Percentiles rank a stretch among this genome's conserved stretches.
Conservation (phyloP, 1,140 invertebrate species). For the Piezodorus guildinii region DNA sequence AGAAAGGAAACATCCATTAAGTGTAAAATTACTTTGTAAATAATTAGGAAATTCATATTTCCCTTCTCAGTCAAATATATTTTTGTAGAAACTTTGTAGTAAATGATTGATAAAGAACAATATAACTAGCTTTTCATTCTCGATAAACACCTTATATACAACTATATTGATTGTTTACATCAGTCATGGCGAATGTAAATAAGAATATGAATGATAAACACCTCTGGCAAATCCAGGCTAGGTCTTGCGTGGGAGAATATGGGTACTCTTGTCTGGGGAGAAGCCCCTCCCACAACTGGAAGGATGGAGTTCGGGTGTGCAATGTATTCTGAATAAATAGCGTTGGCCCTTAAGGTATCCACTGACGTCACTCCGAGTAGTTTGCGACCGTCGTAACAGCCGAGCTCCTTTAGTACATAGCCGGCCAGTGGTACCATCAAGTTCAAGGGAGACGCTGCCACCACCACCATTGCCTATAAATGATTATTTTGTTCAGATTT, state of each 20-base stretch:
- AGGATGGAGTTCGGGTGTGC: slow-evolving; percentile 55
- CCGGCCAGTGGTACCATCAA: not conserved
- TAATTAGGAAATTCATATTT: no score
- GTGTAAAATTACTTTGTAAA: no score
- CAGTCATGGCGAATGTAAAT: no score
- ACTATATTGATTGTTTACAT: no score
- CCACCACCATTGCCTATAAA: slow-evolving; percentile 14
- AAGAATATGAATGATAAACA: not conserved
- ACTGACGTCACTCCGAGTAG: slow-evolving; percentile 67
- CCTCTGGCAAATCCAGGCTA: not conserved
- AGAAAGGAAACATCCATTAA: no score
- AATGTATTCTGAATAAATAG: slow-evolving; percentile 46
- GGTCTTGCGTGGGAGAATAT: slow-evolving; percentile 53
- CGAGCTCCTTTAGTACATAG: not conserved
- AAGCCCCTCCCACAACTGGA: slow-evolving; percentile 71
- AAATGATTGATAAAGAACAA: no score
- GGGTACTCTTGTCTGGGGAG: slow-evolving; percentile 66
- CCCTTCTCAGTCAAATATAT: no score
- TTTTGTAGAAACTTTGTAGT: no score
- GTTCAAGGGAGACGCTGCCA: not conserved
- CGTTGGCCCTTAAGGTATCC: slow-evolving; percentile 64
- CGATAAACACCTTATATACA: no score
- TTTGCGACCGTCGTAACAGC: not conserved
- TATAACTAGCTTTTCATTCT: no score
- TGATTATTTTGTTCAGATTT: not conserved